Evolutionary conservation across 2,888 invertebrate species (phyloP), one percentile per base, ranked within the genome.

Genomic region (Caenorhabditis macrosperma): DNA sequence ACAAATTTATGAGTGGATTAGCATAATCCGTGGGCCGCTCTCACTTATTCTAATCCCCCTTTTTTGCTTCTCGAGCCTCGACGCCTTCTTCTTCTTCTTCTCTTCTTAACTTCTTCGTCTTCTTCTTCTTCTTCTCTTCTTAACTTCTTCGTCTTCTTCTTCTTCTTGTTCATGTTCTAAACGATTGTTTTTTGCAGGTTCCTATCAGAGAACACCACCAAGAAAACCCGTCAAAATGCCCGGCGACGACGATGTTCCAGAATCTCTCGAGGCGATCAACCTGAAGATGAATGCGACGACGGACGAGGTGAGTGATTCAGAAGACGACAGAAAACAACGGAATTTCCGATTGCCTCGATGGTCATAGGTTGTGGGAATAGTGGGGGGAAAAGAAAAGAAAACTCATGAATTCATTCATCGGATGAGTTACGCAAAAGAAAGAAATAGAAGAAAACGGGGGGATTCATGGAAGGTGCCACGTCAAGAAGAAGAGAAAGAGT

Each of bases 271-370:
- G 78, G 86, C 85, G 57, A 90, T 90, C 81, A 89, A 90, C 77
- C 85, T 90, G 59, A 88, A 88, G 74, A 90, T 90, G 85, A 90
- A 90, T 74, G 82, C 86, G 10, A 86, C 85, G 15, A 86, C 90
- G 17, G 90, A 90, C 74, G 90, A 90, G 30, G 90, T 90, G 63
- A 82, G 88, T 86, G 17, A 54, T 12, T 54, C 28, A 66, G 28
- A 28, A 41, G 22, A 35, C n/a, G 48, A 10, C n/a, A 33, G 46
- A 72, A 5, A 60, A 44, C 38, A 48, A 55, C 3, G 46, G 72
- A 78, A 72, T 63, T 55, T 46, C 46, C 48, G 28, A 61, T 69
- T 63, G 59, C 68, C 63, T 77, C 50, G 63, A 68, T 60, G 63
- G 57, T 48, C 61, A 48, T 20, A 30, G 44, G 64, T 64, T 64